Evolutionary conservation across 2,888 invertebrate genomes (phyloP).

Genomic region (Pimpla rufipes): DNA sequence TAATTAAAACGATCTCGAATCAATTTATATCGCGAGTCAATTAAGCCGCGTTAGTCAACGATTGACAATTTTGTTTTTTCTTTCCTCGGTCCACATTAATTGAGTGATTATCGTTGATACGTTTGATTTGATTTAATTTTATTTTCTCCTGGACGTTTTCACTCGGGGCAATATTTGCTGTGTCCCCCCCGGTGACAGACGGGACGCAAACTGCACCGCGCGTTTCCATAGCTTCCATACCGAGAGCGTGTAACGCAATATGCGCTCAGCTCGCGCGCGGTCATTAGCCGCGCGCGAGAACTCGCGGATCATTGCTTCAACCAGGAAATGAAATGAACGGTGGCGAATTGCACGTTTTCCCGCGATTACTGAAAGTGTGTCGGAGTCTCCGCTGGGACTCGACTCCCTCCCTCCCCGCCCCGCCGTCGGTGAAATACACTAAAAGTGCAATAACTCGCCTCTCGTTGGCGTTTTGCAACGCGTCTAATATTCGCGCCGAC

Average conservation of each 20-base stretch:
- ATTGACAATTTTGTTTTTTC: too few relatives aligned
- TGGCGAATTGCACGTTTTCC: constrained; percentile 82
- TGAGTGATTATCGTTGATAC: not conserved
- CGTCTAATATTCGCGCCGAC: constrained; percentile 41
- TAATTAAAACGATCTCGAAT: too few relatives aligned
- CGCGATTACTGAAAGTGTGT: constrained; percentile 80
- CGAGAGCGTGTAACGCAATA: constrained; percentile 70
- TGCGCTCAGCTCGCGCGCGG: constrained; percentile 58
- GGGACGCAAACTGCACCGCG: constrained; percentile 19
- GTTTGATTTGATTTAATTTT: not conserved
- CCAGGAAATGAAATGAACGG: constrained; percentile 82
- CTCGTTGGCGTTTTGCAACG: constrained; percentile 56
- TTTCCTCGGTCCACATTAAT: not conserved
- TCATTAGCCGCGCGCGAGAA: constrained; percentile 77
- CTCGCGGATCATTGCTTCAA: constrained; percentile 80
- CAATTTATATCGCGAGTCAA: too few relatives aligned
- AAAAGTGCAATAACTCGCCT: constrained; percentile 47
- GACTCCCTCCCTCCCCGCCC: constrained; percentile 23
- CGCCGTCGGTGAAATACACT: constrained; percentile 35
- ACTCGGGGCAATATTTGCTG: constrained; percentile 23
- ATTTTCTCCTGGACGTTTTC: not conserved
- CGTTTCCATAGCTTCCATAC: not conserved
- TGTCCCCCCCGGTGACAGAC: constrained; percentile 27
- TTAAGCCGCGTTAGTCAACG: too few relatives aligned
- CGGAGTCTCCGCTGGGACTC: constrained; percentile 53